These are phyloP conservation scores for Oreochromis aureus DNA, from an alignment of 2,113 vertebrate species.

Conservation along the genomic window DNA sequence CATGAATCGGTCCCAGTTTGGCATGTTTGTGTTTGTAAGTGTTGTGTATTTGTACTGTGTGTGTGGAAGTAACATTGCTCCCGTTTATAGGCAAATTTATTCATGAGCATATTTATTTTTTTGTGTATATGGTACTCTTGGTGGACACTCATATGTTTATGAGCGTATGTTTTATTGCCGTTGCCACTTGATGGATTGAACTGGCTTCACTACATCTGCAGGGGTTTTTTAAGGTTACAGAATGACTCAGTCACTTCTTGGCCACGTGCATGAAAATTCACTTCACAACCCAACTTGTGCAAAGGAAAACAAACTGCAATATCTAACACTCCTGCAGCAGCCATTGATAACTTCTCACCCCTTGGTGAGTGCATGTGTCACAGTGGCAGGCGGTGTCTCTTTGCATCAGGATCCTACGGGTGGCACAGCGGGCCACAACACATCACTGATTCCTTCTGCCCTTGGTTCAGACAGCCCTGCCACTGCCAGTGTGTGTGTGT, in stretches of 20 bases:
- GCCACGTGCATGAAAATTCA: neutral
- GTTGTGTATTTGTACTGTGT: neutral
- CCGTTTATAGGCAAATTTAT: neutral
- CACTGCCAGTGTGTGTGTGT: neutral
- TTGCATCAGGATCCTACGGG: constrained; percentile 17
- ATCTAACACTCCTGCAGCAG: neutral
- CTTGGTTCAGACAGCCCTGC: constrained; percentile 10
- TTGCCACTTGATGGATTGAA: neutral
- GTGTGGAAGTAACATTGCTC: neutral
- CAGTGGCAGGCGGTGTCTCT: constrained; percentile 26
- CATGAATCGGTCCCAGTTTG: neutral
- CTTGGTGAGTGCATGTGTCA: neutral
- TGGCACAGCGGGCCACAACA: constrained; percentile 11
- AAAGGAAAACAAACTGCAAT: neutral
- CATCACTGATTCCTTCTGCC: constrained; percentile 18
- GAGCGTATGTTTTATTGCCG: neutral
- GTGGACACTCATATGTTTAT: neutral
- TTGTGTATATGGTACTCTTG: neutral
- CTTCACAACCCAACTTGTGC: neutral
- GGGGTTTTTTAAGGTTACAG: neutral
- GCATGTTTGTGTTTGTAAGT: neutral
- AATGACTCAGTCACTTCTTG: constrained; percentile 22
- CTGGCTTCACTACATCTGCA: neutral
- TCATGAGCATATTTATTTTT: neutral
- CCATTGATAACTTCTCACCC: neutral